phyloP scores from a whole-genome alignment of 2,113 vertebrate species.

The Mionectes macconnelli region DNA sequence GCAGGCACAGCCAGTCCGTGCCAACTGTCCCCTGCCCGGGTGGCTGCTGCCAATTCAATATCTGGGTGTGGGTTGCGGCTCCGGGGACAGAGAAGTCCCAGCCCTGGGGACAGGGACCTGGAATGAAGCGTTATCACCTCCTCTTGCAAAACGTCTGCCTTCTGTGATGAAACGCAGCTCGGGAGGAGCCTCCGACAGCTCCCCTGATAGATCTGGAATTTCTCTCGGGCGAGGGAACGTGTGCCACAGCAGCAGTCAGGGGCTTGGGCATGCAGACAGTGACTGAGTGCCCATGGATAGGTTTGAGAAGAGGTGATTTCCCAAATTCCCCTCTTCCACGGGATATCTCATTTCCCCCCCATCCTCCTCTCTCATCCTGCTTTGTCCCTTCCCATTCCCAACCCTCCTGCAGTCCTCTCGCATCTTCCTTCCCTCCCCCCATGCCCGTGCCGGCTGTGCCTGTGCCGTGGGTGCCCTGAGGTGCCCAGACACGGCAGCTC shows the following conservation, averaged over 20 bases:
- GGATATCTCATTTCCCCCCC: too few relatives aligned
- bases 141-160: neutral
- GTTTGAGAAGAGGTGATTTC: neutral
- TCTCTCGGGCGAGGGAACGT: neutral
- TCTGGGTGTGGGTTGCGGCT: neutral
- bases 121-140: fast-evolving
- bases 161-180: neutral
- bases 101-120: neutral
- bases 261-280: fast-evolving
- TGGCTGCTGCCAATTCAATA: fast-evolving
- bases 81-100: fast-evolving
- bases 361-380: fast-evolving
- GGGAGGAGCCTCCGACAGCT: neutral
- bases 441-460: fast-evolving
- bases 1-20: neutral
- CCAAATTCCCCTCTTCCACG: neutral
- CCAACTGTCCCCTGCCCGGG: neutral
- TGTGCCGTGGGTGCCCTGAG: neutral
- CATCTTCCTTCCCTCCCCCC: neutral
- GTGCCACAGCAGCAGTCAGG: neutral
- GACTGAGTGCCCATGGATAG: fast-evolving
- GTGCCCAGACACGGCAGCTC: neutral
- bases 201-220: neutral
- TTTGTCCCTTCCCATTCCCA: neutral
- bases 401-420: fast-evolving